Evolutionary conservation across 1,140 invertebrate genomes (phyloP).

Genomic region (Drosophila triauraria): DNA sequence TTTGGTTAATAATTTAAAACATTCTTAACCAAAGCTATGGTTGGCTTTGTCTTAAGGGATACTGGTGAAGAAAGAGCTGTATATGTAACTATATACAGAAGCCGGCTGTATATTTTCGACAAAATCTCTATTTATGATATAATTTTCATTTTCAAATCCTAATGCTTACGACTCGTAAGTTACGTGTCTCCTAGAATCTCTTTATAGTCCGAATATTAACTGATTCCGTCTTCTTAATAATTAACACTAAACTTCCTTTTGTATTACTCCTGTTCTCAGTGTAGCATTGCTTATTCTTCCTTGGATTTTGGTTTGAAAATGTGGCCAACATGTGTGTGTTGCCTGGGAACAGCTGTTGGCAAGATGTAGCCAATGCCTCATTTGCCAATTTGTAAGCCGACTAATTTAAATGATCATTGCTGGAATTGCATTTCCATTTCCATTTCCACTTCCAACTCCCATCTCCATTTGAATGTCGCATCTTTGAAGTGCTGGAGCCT

Average conservation of each 20-base stretch:
- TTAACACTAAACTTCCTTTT: not conserved
- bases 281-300: not conserved
- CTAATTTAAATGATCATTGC: constrained; percentile 68
- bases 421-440: constrained; percentile 68
- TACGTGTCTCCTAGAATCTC: too few species aligned
- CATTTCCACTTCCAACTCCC: constrained; percentile 10
- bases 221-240: too few species aligned
- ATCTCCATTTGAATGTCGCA: constrained; percentile 46
- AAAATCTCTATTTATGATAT: too few species aligned
- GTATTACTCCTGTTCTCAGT: not conserved
- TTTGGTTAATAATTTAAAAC: too few species aligned
- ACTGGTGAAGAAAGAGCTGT: too few species aligned
- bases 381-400: constrained; percentile 74
- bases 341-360: constrained; percentile 62
- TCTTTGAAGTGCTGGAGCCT: constrained; percentile 55
- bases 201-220: too few species aligned
- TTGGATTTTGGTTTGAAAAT: constrained; percentile 40
- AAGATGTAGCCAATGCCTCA: constrained; percentile 67
- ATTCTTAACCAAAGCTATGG: too few species aligned
- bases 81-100: too few species aligned
- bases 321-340: constrained; percentile 70
- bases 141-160: too few species aligned
- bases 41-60: too few species aligned
- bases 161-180: too few species aligned
- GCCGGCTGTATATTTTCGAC: too few species aligned